phyloP scores from a whole-genome alignment of 2,797 vertebrate genomes.

The Bucorvus abyssinicus region DNA sequence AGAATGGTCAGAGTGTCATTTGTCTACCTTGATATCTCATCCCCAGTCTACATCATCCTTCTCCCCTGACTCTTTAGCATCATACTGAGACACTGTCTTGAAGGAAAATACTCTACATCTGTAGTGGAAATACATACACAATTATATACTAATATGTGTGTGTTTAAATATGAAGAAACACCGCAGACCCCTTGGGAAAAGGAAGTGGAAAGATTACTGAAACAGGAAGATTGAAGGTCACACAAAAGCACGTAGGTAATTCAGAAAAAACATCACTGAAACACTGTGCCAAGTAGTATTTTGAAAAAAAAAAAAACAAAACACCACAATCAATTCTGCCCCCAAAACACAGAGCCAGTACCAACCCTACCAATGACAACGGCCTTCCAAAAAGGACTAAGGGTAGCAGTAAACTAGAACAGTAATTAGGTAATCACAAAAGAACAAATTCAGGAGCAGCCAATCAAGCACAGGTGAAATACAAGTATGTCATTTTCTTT shows the following conservation, averaged over 20 bases:
- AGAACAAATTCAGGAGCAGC: neutral
- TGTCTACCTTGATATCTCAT: neutral
- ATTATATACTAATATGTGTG: fast-evolving
- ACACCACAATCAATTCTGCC: neutral
- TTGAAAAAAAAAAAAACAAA: neutral
- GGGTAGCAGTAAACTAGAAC: neutral
- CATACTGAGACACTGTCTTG: neutral
- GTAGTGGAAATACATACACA: neutral
- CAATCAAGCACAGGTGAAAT: neutral
- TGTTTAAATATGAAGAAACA: neutral
- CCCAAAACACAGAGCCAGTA: neutral
- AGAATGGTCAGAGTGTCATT: neutral
- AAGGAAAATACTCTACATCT: neutral
- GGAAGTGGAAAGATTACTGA: neutral
- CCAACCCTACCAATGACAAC: neutral
- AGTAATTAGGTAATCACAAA: neutral
- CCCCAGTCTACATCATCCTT: neutral
- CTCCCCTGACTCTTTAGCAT: neutral
- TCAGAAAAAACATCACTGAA: neutral
- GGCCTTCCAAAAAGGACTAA: neutral
- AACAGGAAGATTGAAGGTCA: neutral
- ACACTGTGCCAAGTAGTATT: neutral
- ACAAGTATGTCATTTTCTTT: neutral
- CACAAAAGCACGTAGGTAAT: neutral
- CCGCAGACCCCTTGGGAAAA: neutral